Evolutionary conservation across 2,797 vertebrate species (phyloP), one percentile per base, ranked within the genome.

Genomic region (Podarcis siculus): DNA sequence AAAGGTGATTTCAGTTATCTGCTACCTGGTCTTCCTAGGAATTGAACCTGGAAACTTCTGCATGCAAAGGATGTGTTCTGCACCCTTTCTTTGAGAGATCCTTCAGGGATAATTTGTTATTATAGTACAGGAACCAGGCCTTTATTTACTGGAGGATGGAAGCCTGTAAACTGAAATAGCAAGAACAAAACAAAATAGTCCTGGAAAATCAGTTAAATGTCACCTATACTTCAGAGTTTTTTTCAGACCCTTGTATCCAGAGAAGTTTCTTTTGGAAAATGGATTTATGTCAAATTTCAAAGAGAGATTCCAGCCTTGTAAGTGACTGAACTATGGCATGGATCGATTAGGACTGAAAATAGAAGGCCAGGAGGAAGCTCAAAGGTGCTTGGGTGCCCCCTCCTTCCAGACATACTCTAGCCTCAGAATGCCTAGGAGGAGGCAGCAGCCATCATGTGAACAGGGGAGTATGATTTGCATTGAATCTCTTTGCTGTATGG

Each of bases 91-190:
- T 0, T 25, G 64, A 55, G 58, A 37, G 67, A 49, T 83, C 89
- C 83, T 90, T 76, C 15, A 77, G 82, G 83, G 3, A 4, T 21
- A 45, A 87, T 89, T 64, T 37, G 9, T 76, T n/a, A 84, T 91
- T 87, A 87, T 85, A 82, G 78, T 71, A 27, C 1, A 2, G 23
- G 55, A 23, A 42, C 8, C 3, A 1, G 67, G 35, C 45, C 23
- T 83, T 91, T 75, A 7, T 55, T 1, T 15, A 10, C 27, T 42
- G 45, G 73, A 45, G 85, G 80, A 55, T 87, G 83, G 30, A 49
- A 71, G 32, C 66, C 12, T 73, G 76, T 58, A 6, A 30, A 37
- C 17, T 81, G 76, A 19, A 1, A 79, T 13, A 15, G 49, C 49
- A 55, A 55, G 15, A 55, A 42, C 79, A 83, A 77, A 30, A n/a